Percentiles rank a stretch among this genome's conserved stretches.
These are phyloP conservation scores for Mormyrus lacerda DNA, from an alignment of 2,113 vertebrate genomes.

Conservation along the genomic window DNA sequence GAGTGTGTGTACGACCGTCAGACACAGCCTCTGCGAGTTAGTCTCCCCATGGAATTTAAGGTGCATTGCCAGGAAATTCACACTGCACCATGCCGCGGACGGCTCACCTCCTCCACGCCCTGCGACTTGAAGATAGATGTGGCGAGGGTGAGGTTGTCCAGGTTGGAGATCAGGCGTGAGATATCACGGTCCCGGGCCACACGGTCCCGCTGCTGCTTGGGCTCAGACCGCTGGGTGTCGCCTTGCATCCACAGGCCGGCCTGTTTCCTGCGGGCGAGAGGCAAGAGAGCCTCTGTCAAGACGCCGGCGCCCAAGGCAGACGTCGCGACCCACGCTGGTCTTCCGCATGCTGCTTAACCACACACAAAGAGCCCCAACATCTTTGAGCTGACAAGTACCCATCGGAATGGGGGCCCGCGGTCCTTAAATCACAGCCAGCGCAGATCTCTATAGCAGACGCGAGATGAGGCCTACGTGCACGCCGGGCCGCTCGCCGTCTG, in stretches of 20 bases:
- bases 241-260: constrained; percentile 76
- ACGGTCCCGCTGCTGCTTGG: constrained; percentile 56
- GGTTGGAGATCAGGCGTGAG: constrained; percentile 70
- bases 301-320: neutral
- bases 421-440: neutral
- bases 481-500: neutral
- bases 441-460: neutral
- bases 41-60: neutral
- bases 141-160: constrained; percentile 72
- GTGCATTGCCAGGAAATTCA: neutral
- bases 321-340: neutral
- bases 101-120: constrained; percentile 67
- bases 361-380: neutral
- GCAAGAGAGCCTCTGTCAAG: neutral
- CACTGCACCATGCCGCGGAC: neutral
- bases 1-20: neutral
- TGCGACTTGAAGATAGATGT: constrained; percentile 52
- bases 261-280: constrained; percentile 70
- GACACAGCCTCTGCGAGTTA: neutral
- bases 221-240: constrained; percentile 67
- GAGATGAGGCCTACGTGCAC: neutral
- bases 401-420: neutral
- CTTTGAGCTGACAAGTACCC: neutral
- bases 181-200: constrained; percentile 57
- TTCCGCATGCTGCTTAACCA: neutral